Evolutionary conservation across 2,888 invertebrate genomes (phyloP).

Genomic region (Adelognathus sp.): DNA sequence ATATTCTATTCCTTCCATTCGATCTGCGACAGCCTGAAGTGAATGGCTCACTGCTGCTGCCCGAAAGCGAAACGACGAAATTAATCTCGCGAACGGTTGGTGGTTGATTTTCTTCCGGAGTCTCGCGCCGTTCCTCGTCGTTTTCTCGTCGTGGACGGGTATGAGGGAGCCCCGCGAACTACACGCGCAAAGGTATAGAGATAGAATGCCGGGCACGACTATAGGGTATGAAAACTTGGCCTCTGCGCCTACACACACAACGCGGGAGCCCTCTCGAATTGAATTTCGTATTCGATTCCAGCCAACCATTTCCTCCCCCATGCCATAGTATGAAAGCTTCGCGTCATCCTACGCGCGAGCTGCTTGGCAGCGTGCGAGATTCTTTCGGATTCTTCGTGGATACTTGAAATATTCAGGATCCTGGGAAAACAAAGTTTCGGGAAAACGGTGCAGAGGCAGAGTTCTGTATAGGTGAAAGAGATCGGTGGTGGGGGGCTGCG

Average conservation of each 20-base stretch:
- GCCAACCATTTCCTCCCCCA: too few species aligned
- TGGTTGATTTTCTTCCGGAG: slow-evolving; percentile 54
- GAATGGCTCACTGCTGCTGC: slow-evolving; percentile 18
- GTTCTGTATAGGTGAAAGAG: neutral
- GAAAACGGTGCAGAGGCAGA: slow-evolving; percentile 11
- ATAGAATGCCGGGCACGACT: neutral
- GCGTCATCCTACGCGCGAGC: slow-evolving; percentile 27
- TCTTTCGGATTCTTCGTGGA: slow-evolving; percentile 58
- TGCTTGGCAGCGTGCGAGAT: slow-evolving; percentile 40
- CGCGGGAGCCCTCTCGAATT: slow-evolving; percentile 48
- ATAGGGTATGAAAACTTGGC: neutral
- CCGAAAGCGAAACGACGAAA: slow-evolving; percentile 54
- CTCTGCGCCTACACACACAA: neutral
- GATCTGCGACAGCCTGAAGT: neutral
- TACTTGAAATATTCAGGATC: slow-evolving; percentile 61
- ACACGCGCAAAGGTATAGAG: neutral
- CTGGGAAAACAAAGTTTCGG: slow-evolving; percentile 59
- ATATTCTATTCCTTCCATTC: neutral
- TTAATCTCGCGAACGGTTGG: slow-evolving; percentile 57
- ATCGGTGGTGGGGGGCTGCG: slow-evolving; percentile 15
- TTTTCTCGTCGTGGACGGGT: neutral
- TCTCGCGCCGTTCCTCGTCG: slow-evolving; percentile 37
- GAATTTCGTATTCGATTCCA: slow-evolving; percentile 58
- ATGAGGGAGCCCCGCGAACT: neutral
- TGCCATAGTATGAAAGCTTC: slow-evolving; percentile 47